Percentiles rank a stretch among this genome's conserved stretches.
phyloP scores from a whole-genome alignment of 2,797 vertebrate species.

The Cheirogaleus major region DNA sequence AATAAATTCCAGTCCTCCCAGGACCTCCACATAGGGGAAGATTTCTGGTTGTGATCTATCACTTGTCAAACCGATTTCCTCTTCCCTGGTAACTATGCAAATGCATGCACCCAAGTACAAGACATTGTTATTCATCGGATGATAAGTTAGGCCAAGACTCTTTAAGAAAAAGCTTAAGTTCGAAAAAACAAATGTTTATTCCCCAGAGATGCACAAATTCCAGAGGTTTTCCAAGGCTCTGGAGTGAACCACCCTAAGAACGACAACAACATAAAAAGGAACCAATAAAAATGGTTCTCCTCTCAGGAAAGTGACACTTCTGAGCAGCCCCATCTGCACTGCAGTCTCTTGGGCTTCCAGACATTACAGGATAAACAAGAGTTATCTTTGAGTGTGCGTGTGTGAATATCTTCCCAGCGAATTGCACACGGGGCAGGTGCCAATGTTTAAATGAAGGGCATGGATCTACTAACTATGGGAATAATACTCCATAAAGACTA shows the following conservation, averaged over 20 bases:
- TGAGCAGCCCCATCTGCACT: not conserved
- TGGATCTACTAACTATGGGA: slow-evolving; percentile 36
- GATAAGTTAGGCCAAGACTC: not conserved
- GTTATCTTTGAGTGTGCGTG: not conserved
- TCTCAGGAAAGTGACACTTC: not conserved
- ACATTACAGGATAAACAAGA: slow-evolving; percentile 37
- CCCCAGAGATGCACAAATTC: slow-evolving; percentile 6
- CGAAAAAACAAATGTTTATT: not conserved
- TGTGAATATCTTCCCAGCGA: slow-evolving; percentile 56
- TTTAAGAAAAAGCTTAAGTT: not conserved
- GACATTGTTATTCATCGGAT: not conserved
- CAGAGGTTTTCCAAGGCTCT: slow-evolving; percentile 6
- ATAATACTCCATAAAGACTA: slow-evolving; percentile 49
- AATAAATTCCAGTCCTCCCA: not conserved
- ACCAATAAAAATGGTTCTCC: not conserved
- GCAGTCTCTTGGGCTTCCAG: not conserved
- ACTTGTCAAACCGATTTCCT: not conserved
- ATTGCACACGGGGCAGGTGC: slow-evolving; percentile 46
- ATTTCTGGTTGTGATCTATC: not conserved
- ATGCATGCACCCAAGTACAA: not conserved
- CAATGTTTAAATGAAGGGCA: slow-evolving; percentile 73
- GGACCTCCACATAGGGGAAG: not conserved
- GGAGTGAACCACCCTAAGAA: not conserved
- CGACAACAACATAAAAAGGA: not conserved
- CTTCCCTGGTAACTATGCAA: not conserved